A percentile compares a stretch with the other conserved stretches of the same genome.
Conservation (phyloP, 2,113 vertebrate genomes). For the Antechinus stuartii region DNA sequence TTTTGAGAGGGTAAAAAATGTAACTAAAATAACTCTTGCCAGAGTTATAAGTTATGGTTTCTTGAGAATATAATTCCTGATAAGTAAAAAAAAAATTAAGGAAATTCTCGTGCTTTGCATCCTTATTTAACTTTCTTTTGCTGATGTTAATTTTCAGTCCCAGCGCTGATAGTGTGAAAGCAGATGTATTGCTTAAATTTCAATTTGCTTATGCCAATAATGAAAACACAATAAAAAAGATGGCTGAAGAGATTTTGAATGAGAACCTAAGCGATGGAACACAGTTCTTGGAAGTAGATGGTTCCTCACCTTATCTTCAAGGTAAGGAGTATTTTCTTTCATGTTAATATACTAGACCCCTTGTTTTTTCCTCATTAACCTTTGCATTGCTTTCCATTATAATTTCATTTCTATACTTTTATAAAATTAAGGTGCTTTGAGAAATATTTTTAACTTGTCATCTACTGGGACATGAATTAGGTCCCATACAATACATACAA, state of each 20-base stretch:
- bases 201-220: slow-evolving; percentile 75
- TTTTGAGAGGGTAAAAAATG: neutral
- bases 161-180: slow-evolving; percentile 76
- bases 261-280: slow-evolving; percentile 71
- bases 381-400: neutral
- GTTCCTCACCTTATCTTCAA: slow-evolving; percentile 79
- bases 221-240: slow-evolving; percentile 51
- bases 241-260: slow-evolving; percentile 71
- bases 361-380: slow-evolving; percentile 44
- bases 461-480: slow-evolving; percentile 34
- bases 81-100: neutral
- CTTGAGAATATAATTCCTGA: neutral
- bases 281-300: slow-evolving; percentile 73
- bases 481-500: neutral
- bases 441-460: slow-evolving; percentile 12
- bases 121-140: slow-evolving; percentile 49
- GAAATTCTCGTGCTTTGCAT: neutral
- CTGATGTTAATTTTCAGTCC: slow-evolving; percentile 81
- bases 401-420: slow-evolving; percentile 11
- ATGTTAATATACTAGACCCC: neutral
- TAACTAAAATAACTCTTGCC: neutral
- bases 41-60: slow-evolving; percentile 32
- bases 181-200: slow-evolving; percentile 82
- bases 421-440: slow-evolving; percentile 38
- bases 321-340: slow-evolving; percentile 78